phyloP scores from a whole-genome alignment of 2,888 invertebrate species.

The Lasioglossum oenotherae region DNA sequence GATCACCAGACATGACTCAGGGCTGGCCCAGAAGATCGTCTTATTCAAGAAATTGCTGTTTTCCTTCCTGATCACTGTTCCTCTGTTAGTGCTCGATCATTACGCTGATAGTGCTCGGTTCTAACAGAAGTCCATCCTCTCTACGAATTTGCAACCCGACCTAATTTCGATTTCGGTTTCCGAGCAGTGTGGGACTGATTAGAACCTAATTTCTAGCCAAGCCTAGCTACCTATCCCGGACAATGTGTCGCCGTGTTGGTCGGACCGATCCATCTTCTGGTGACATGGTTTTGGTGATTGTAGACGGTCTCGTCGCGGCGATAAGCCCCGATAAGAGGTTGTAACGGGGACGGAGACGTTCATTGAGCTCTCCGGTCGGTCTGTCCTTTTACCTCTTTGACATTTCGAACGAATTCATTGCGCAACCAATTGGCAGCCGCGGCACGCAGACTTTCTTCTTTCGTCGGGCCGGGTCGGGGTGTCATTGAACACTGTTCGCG shows the following conservation, averaged over 20 bases:
- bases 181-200: not conserved
- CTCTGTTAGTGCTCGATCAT: not conserved
- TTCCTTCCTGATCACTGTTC: not conserved
- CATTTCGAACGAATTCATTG: slow-evolving; percentile 35
- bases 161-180: not conserved
- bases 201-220: not conserved
- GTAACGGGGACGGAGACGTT: not conserved
- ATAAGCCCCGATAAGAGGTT: slow-evolving; percentile 1
- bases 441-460: slow-evolving; percentile 49
- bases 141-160: not conserved
- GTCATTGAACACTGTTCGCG: slow-evolving; percentile 48
- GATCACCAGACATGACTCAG: too few relatives aligned
- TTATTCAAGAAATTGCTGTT: too few relatives aligned
- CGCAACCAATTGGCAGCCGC: slow-evolving; percentile 51
- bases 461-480: slow-evolving; percentile 28
- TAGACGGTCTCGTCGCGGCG: not conserved
- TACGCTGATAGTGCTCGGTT: not conserved
- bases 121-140: not conserved
- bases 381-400: slow-evolving; percentile 40
- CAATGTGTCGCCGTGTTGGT: not conserved
- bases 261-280: not conserved
- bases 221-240: not conserved
- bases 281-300: not conserved
- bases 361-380: slow-evolving; percentile 7
- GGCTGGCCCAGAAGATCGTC: too few relatives aligned